Percentiles rank a stretch among this genome's conserved stretches.
Conservation (phyloP, 2,113 vertebrate genomes). For the Brachionichthys hirsutus region DNA sequence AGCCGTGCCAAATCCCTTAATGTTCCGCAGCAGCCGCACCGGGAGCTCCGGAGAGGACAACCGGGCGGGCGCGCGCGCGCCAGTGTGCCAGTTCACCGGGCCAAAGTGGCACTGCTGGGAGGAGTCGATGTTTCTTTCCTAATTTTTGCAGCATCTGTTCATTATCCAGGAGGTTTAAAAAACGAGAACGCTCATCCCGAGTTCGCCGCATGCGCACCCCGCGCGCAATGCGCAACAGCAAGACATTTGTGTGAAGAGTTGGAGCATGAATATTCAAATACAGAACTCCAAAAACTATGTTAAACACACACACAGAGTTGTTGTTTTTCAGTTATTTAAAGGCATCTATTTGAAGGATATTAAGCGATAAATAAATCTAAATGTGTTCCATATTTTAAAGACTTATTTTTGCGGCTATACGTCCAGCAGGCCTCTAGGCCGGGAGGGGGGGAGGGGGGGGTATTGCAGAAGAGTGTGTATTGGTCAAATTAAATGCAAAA, state of each 20-base stretch:
- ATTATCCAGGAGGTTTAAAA: constrained; percentile 77
- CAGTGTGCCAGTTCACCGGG: constrained; percentile 75
- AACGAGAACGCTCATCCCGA: constrained; percentile 67
- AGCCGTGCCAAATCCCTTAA: constrained; percentile 78
- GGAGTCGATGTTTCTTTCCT: constrained; percentile 79
- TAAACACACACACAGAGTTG: constrained; percentile 2
- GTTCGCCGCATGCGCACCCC: constrained; percentile 21
- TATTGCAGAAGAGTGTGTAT: too few species aligned
- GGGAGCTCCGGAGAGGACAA: constrained; percentile 75
- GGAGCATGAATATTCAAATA: constrained; percentile 47
- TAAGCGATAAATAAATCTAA: too few species aligned
- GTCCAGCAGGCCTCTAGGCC: too few species aligned
- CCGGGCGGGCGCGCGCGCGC: constrained; percentile 59
- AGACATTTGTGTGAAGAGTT: constrained; percentile 31
- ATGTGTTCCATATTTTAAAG: too few species aligned
- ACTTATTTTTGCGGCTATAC: too few species aligned
- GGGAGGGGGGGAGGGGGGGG: too few species aligned
- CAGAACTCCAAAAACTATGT: constrained; percentile 28
- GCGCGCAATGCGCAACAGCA: not conserved
- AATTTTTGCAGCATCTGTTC: constrained; percentile 81
- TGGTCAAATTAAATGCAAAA: too few species aligned
- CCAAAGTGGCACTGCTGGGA: constrained; percentile 78
- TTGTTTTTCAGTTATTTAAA: too few species aligned
- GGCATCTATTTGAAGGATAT: too few species aligned
- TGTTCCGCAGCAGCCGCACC: constrained; percentile 77